Conservation (phyloP, 2,797 vertebrate species). For the Myiothlypis coronata region DNA sequence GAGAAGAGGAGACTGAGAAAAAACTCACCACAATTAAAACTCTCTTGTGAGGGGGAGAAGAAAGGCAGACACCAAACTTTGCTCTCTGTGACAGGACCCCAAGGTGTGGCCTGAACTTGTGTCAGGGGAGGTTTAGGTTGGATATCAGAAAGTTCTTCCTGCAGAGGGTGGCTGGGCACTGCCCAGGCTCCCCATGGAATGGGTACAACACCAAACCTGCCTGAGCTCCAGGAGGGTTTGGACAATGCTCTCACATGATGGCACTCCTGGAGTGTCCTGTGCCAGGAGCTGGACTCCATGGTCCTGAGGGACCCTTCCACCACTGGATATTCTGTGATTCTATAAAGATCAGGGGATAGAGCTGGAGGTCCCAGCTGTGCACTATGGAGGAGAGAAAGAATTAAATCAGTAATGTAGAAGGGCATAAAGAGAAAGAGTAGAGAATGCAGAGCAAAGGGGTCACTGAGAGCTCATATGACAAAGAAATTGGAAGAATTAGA, state of each 20-base stretch:
- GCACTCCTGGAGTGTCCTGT: too few species aligned
- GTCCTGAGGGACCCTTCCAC: not conserved
- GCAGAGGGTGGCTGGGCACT: too few species aligned
- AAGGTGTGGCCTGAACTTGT: not conserved
- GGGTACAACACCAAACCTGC: not conserved
- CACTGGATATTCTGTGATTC: not conserved
- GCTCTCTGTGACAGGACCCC: not conserved
- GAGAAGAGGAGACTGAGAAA: not conserved
- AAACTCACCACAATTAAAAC: accelerated
- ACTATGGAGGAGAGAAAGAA: not conserved
- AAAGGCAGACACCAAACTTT: not conserved
- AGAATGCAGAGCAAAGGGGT: not conserved
- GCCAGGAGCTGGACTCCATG: accelerated
- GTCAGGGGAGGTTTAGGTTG: not conserved
- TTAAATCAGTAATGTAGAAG: not conserved
- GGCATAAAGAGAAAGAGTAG: not conserved
- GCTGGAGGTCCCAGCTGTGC: not conserved
- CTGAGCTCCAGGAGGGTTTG: accelerated
- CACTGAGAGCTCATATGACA: not conserved
- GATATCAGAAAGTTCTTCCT: not conserved
- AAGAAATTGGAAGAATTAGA: not conserved
- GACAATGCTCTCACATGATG: accelerated
- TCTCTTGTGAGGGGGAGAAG: accelerated
- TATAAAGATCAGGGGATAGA: accelerated
- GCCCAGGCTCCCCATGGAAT: not conserved